Evolutionary conservation across 1,140 invertebrate species (phyloP), one percentile per base, ranked within the genome.

Genomic region (Nixonia krombeini): DNA sequence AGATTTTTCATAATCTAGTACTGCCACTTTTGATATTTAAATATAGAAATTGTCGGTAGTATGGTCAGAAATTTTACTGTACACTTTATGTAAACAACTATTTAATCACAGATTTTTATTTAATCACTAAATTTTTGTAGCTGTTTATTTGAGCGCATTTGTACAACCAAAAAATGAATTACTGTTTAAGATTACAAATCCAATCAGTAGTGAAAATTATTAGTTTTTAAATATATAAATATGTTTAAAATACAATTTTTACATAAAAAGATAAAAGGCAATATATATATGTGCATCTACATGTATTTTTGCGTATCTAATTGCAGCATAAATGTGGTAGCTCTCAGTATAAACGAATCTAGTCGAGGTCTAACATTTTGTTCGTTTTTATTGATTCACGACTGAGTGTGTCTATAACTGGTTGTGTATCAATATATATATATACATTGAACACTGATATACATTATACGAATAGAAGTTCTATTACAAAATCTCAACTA

Each of bases 321-420:
- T 37, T 41, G 56, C 61, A 53, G 61, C 26, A 10, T 28, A 37
- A 63, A 41, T 45, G 47, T 35, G 45, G 47, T 33, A 41, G 49
- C 49, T 63, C 63, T 68, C 59, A 59, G 64, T 55, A 47, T 64
- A 70, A 71, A 66, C 63, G 62, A 66, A 57, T 53, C 56, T 31
- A 8, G 59, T 52, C 49, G 65, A 62, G 51, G 53, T 49, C 59
- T 64, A 53, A 50, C 59, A 58, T 62, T 70, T 56, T 44, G 64
- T 53, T 68, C 49, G 59, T 65, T 65, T 70, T 68, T 70, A 73
- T 73, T 61, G 64, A 68, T 73, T 70, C 53, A 63, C 41, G 62
- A 53, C 62, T 66, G 50, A 62, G 51, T 65, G 61, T 68, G 70
- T 50, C 63, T 61, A 49, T 67, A 64, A 56, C 55, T 56, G 63